Conservation (phyloP, 2,113 vertebrate genomes). For the Esox niger region DNA sequence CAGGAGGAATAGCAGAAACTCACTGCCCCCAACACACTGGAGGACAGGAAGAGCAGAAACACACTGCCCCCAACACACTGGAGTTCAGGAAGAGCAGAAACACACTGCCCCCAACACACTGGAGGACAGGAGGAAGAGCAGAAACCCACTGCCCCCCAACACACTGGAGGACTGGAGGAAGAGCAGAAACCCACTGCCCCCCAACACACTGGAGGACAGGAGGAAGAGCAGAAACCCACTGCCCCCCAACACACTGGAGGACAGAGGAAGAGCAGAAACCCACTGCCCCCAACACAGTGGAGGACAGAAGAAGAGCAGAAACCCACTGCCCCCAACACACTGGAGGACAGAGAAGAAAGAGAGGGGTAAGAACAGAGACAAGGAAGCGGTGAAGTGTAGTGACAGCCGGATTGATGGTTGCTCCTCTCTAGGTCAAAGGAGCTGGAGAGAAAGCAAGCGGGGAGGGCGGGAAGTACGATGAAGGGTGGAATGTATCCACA, state of each 20-base stretch:
- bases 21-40: too few relatives aligned
- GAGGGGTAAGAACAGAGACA: not conserved
- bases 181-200: too few relatives aligned
- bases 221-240: not conserved
- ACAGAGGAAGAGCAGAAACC: not conserved
- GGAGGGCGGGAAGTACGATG: not conserved
- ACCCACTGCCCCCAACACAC: too few relatives aligned
- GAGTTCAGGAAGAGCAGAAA: not conserved
- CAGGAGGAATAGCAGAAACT: slow-evolving; percentile 16
- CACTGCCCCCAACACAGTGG: too few relatives aligned
- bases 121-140: not conserved
- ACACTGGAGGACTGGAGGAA: not conserved
- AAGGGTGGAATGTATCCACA: slow-evolving; percentile 21
- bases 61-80: too few relatives aligned
- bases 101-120: too few relatives aligned
- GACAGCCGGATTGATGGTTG: not conserved
- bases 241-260: too few relatives aligned
- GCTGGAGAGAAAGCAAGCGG: not conserved
- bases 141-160: too few relatives aligned
- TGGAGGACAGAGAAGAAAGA: not conserved
- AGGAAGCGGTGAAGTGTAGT: not conserved
- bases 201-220: not conserved
- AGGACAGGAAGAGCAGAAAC: slow-evolving; percentile 8
- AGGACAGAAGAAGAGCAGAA: not conserved
- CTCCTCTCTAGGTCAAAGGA: not conserved